These are phyloP conservation scores for Hirtodrosophila cameraria DNA, from an alignment of 2,888 invertebrate species.

Conservation along the genomic window DNA sequence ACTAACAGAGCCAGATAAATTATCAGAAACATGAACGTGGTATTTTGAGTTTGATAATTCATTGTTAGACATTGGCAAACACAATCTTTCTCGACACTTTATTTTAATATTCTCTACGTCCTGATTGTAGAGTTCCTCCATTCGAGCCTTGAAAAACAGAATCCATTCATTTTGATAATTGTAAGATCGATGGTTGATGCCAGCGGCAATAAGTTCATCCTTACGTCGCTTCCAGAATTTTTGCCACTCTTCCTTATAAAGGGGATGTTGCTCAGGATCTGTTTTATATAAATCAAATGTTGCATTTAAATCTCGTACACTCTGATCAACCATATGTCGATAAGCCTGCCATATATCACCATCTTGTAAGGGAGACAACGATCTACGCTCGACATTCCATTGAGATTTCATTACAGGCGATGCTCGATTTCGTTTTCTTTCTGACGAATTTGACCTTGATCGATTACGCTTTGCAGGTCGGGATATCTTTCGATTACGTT, in stretches of 20 bases:
- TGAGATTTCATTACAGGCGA: slow-evolving; percentile 24
- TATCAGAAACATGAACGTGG: slow-evolving; percentile 86
- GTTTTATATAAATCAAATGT: slow-evolving; percentile 86
- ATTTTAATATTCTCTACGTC: slow-evolving; percentile 86
- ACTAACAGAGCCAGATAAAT: not conserved
- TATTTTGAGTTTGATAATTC: slow-evolving; percentile 87
- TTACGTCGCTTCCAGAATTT: slow-evolving; percentile 93
- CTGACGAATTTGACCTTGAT: slow-evolving; percentile 45
- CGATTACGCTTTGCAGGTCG: slow-evolving; percentile 42
- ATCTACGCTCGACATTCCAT: slow-evolving; percentile 64
- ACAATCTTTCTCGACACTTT: slow-evolving; percentile 72
- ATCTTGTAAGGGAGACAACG: slow-evolving; percentile 75
- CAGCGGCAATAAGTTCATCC: slow-evolving; percentile 86
- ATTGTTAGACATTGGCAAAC: slow-evolving; percentile 81
- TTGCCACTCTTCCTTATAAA: slow-evolving; percentile 94
- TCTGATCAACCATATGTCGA: slow-evolving; percentile 79
- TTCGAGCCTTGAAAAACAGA: slow-evolving; percentile 90
- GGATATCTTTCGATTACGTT: slow-evolving; percentile 10
- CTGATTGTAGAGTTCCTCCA: slow-evolving; percentile 90
- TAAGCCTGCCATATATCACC: slow-evolving; percentile 82
- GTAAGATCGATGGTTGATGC: slow-evolving; percentile 88
- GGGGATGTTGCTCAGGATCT: slow-evolving; percentile 93
- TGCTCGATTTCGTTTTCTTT: slow-evolving; percentile 26
- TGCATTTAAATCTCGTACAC: slow-evolving; percentile 81
- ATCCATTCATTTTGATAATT: slow-evolving; percentile 96